phyloP scores from a whole-genome alignment of 2,113 vertebrate species.

The Cinclus cinclus region DNA sequence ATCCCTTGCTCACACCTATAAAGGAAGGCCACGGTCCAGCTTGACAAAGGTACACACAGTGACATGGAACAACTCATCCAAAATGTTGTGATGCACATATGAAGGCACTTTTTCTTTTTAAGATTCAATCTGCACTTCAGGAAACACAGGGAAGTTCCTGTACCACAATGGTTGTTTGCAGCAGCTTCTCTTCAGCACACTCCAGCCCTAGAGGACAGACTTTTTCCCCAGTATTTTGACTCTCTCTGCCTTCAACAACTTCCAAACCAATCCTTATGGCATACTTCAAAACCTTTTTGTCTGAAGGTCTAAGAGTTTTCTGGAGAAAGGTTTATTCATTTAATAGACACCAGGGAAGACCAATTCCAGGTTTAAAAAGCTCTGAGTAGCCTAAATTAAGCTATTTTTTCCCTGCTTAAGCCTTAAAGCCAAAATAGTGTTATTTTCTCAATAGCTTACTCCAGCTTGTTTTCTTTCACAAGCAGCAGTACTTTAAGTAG shows the following conservation, averaged over 20 bases:
- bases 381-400: conserved; percentile 30
- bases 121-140: not conserved
- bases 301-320: conserved; percentile 44
- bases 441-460: conserved; percentile 66
- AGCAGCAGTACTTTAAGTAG: conserved; percentile 37
- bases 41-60: not conserved
- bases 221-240: not conserved
- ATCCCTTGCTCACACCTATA: not conserved
- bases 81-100: not conserved
- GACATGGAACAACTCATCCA: not conserved
- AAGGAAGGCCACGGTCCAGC: not conserved
- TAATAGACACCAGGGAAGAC: conserved; percentile 9
- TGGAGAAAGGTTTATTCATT: not conserved
- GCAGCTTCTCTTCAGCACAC: not conserved
- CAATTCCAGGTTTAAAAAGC: conserved; percentile 25
- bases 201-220: not conserved
- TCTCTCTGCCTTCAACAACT: not conserved
- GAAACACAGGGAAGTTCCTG: not conserved
- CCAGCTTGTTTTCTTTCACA: conserved; percentile 56
- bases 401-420: conserved; percentile 18
- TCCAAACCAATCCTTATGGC: conserved; percentile 31
- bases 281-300: conserved; percentile 28
- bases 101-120: not conserved
- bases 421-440: conserved; percentile 43
- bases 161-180: not conserved